These are phyloP conservation scores for Litoditis marina DNA, from an alignment of 2,888 invertebrate genomes.

Conservation along the genomic window DNA sequence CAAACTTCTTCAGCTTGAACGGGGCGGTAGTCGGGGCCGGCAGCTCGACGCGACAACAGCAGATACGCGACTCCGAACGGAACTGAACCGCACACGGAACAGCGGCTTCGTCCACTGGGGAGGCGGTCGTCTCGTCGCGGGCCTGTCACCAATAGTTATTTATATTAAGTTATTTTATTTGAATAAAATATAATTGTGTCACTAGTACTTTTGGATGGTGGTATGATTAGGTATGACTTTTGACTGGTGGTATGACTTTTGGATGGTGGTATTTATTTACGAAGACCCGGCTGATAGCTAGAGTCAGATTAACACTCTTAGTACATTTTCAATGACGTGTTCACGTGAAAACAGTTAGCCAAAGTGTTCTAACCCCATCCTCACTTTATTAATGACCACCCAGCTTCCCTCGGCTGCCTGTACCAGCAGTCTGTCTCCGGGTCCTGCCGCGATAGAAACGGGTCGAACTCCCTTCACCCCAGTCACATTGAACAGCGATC, in stretches of 20 bases:
- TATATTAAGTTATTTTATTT: too few species aligned
- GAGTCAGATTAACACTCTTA: too few species aligned
- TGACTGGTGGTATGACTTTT: background rate
- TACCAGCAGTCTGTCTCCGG: constrained; percentile 17
- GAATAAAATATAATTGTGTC: too few species aligned
- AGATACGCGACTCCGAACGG: constrained; percentile 8
- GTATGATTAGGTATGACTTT: too few species aligned
- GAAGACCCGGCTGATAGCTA: too few species aligned
- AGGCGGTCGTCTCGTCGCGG: background rate
- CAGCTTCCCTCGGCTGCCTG: constrained; percentile 27
- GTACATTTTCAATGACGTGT: too few species aligned
- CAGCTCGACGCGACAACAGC: constrained; percentile 6
- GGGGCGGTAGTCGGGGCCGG: constrained; percentile 20
- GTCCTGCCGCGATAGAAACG: constrained; percentile 3
- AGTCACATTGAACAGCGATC: background rate
- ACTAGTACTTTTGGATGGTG: too few species aligned
- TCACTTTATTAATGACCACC: constrained; percentile 30
- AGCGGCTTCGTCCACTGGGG: background rate
- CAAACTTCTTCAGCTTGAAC: constrained; percentile 35
- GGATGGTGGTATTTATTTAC: too few species aligned
- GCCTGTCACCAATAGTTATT: too few species aligned
- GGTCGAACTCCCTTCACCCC: constrained; percentile 7
- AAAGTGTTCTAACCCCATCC: too few species aligned
- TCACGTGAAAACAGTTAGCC: too few species aligned
- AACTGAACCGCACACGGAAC: constrained; percentile 11